phyloP scores from a whole-genome alignment of 2,113 vertebrate genomes.

The Telmatochromis sp. region DNA sequence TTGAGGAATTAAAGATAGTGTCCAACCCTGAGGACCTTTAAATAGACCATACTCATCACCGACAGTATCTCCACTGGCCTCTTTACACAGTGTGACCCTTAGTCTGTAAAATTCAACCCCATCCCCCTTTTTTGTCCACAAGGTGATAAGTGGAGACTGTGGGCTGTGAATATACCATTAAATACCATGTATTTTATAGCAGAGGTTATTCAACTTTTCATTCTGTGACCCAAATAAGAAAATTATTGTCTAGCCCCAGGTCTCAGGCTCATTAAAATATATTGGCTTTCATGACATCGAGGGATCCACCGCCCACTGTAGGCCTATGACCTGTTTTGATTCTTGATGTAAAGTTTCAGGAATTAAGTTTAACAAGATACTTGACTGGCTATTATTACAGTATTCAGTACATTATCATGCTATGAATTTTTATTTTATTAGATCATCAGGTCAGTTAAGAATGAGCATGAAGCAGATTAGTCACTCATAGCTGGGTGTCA shows the following conservation, averaged over 20 bases:
- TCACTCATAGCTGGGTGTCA: background rate
- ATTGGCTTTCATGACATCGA: slow-evolving; percentile 35
- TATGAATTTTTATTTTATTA: background rate
- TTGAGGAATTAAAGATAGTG: slow-evolving; percentile 35
- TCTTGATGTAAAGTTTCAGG: slow-evolving; percentile 34
- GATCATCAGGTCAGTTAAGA: background rate
- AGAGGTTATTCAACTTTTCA: slow-evolving; percentile 34
- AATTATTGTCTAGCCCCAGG: slow-evolving; percentile 29
- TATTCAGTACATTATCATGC: slow-evolving; percentile 2
- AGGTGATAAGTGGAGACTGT: slow-evolving; percentile 7
- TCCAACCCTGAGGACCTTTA: slow-evolving; percentile 20
- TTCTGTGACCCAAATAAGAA: slow-evolving; percentile 38
- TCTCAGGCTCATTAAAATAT: slow-evolving; percentile 53
- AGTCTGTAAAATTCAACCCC: slow-evolving; percentile 6
- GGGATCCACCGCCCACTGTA: slow-evolving; percentile 5
- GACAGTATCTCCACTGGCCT: slow-evolving; percentile 24
- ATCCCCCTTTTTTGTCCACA: background rate
- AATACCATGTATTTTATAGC: slow-evolving; percentile 11
- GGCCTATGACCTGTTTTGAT: slow-evolving; percentile 24
- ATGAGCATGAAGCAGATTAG: background rate
- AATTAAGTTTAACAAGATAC: slow-evolving; percentile 32
- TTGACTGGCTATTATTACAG: background rate
- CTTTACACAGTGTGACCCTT: slow-evolving; percentile 15
- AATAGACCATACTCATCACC: slow-evolving; percentile 43
- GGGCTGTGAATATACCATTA: slow-evolving; percentile 5